phyloP scores from a whole-genome alignment of 2,888 invertebrate species.

The Amphimallon solstitiale region DNA sequence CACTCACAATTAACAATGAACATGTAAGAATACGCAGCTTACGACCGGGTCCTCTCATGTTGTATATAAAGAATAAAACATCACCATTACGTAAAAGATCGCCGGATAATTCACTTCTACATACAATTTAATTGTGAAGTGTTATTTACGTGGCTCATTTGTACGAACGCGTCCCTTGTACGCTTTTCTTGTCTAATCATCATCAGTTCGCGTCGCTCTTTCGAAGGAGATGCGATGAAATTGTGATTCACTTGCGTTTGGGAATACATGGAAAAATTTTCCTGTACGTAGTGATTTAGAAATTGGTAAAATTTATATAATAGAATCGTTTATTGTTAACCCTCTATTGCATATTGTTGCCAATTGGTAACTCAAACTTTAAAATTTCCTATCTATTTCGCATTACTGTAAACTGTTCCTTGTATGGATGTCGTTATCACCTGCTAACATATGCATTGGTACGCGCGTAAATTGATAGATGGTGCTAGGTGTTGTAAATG shows the following conservation, averaged over 20 bases:
- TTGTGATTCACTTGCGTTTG: constrained; percentile 12
- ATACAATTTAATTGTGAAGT: constrained; percentile 25
- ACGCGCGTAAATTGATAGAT: no score
- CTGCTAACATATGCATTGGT: no score
- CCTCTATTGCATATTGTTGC: no score
- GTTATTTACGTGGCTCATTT: constrained; percentile 15
- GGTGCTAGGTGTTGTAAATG: no score
- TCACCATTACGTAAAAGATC: constrained; percentile 35
- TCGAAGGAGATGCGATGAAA: constrained; percentile 10
- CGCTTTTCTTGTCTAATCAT: constrained; percentile 23
- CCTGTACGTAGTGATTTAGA: no score
- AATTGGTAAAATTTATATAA: no score
- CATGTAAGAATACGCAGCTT: constrained; percentile 40
- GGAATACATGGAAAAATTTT: no score
- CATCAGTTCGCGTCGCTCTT: background rate
- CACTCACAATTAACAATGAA: constrained; percentile 54
- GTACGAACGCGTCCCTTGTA: constrained; percentile 1
- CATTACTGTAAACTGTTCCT: no score
- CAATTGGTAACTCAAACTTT: no score
- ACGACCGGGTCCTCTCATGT: constrained; percentile 13
- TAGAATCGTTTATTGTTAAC: no score
- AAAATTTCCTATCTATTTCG: no score
- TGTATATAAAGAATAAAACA: constrained; percentile 24
- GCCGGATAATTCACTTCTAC: constrained; percentile 25
- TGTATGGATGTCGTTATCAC: no score